Base-by-base conservation (phyloP, 1,140 invertebrate genomes). In the Telenomus remus region DNA sequence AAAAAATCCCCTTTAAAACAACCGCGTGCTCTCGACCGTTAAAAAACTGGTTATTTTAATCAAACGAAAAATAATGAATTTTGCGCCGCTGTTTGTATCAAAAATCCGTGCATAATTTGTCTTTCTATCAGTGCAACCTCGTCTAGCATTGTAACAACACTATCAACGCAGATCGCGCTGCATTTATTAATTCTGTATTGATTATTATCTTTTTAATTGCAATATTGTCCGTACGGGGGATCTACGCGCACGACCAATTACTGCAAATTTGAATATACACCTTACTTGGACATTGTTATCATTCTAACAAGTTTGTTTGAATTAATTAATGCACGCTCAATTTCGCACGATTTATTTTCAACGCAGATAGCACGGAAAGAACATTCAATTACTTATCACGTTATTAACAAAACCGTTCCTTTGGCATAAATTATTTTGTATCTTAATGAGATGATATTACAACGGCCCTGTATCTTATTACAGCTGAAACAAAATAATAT, bases 291-390 rank as follows among this genome's bases (percentile, higher is more conserved):
- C 65, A 69, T 75, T 75, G 72, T 75, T 69, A 75, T 75, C 72
- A 47, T 75, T 75, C 69, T 69, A 75, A 64, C 72, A 69, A 69
- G 72, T 69, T 69, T 75, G 65, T 69, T 75, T 65, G 59, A 53
- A 53, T 75, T 75, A 75, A 69, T 75, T 75, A 75, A 75, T 69
- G 66, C 65, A 69, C 37, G 59, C 60, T 75, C 72, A 75, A 65
- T 75, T 69, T 69, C 72, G 65, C 64, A 46, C 72, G 72, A 75
- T 69, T 75, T 65, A 75, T 75, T 75, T 59, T 35, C 53, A 57
- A 19, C 53, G 14, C 48, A 57, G 64, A 68, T 64, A 69, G 60
- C 44, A 64, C 48, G 16, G 48, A 64, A 69, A 65, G 48, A 60
- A 69, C 59, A 69, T 75, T 75, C 65, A 75, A 64, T 75, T 75